phyloP scores from a whole-genome alignment of 2,113 vertebrate genomes.

The Cyprinodon tularosa region DNA sequence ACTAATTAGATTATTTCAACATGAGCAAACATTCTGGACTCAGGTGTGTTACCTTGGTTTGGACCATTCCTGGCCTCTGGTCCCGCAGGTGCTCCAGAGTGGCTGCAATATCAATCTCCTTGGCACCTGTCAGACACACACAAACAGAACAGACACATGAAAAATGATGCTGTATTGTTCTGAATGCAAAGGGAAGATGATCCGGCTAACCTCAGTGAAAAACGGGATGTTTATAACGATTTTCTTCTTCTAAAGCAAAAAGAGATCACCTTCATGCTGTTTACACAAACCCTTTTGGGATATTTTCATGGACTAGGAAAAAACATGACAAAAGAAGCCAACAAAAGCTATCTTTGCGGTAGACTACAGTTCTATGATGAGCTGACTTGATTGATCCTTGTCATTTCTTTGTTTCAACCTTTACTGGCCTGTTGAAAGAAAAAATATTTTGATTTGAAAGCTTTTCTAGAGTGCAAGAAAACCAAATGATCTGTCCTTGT shows the following conservation, averaged over 20 bases:
- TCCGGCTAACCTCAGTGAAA: slow-evolving; percentile 78
- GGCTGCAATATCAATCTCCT: slow-evolving; percentile 98
- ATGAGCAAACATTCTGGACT: slow-evolving; percentile 8
- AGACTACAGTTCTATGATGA: not conserved
- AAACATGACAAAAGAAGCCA: slow-evolving; percentile 22
- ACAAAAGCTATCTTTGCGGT: not conserved
- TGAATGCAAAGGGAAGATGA: slow-evolving; percentile 73
- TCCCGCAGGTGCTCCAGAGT: slow-evolving; percentile 97
- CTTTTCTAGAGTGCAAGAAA: no score
- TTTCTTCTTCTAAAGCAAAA: slow-evolving; percentile 66
- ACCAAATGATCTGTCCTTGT: no score
- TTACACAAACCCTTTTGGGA: slow-evolving; percentile 8
- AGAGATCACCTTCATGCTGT: slow-evolving; percentile 70
- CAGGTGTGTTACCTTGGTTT: slow-evolving; percentile 89
- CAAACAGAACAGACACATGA: slow-evolving; percentile 14
- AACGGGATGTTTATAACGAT: slow-evolving; percentile 50
- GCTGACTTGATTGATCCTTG: not conserved
- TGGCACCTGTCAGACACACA: slow-evolving; percentile 86
- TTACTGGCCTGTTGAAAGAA: not conserved
- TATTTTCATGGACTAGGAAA: slow-evolving; percentile 31
- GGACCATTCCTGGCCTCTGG: slow-evolving; percentile 96
- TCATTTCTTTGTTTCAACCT: not conserved
- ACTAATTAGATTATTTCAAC: not conserved
- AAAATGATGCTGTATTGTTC: slow-evolving; percentile 61
- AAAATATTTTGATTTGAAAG: not conserved